These are phyloP conservation scores for Etheostoma spectabile DNA, from an alignment of 2,113 vertebrate genomes.

Conservation along the genomic window DNA sequence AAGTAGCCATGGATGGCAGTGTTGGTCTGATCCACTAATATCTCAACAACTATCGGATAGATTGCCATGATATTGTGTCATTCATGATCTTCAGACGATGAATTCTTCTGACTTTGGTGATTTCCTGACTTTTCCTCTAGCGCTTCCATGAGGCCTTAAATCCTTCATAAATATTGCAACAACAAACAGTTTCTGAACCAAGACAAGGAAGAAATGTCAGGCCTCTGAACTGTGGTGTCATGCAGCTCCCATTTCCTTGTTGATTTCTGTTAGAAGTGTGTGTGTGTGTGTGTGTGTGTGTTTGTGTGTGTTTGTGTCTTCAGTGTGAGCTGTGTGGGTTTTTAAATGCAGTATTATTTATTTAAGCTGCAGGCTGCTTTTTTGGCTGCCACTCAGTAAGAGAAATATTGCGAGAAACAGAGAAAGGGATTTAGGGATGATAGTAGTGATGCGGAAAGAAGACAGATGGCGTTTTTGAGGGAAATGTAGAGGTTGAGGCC, in stretches of 20 bases:
- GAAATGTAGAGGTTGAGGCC: neutral
- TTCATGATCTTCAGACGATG: neutral
- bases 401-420: slow-evolving; percentile 1
- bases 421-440: slow-evolving; percentile 8
- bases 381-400: slow-evolving; percentile 39
- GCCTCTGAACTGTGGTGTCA: slow-evolving; percentile 18
- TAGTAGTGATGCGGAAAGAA: neutral
- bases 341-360: slow-evolving; percentile 40
- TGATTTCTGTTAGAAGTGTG: neutral
- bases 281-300: neutral
- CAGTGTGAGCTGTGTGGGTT: slow-evolving; percentile 15
- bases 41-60: neutral
- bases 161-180: slow-evolving; percentile 32
- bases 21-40: neutral
- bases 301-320: neutral
- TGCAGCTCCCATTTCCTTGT: slow-evolving; percentile 2
- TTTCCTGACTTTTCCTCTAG: neutral
- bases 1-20: neutral
- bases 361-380: slow-evolving; percentile 36
- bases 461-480: slow-evolving; percentile 23
- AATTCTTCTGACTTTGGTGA: neutral
- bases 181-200: slow-evolving; percentile 13
- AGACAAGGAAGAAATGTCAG: slow-evolving; percentile 1
- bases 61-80: neutral
- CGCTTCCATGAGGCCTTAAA: neutral